Percentiles rank a stretch among this genome's conserved stretches.
Evolutionary conservation across 2,888 invertebrate genomes (phyloP).

Genomic region (Congeria kusceri): DNA sequence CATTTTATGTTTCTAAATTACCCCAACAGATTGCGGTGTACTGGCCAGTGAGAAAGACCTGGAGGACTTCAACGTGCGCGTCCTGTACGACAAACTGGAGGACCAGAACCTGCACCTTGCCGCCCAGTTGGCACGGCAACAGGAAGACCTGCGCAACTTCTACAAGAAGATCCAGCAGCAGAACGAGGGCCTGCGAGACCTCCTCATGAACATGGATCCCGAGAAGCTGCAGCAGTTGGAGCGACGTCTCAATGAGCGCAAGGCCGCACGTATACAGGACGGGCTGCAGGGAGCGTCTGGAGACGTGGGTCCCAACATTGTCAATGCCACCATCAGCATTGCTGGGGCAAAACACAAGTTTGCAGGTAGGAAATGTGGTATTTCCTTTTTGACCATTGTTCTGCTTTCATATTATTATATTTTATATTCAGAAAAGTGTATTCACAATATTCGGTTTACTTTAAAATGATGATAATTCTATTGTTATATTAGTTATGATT

Average conservation of each 20-base stretch:
- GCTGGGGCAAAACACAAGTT: constrained; percentile 69
- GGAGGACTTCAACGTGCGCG: constrained; percentile 83
- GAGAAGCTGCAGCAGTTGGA: constrained; percentile 79
- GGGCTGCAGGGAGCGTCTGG: constrained; percentile 67
- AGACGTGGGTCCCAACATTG: constrained; percentile 67
- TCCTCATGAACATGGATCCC: constrained; percentile 79
- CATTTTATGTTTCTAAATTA: too few relatives aligned
- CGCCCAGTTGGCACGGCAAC: constrained; percentile 82
- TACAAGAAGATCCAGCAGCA: constrained; percentile 80
- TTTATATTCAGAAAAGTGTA: too few relatives aligned
- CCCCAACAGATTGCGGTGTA: constrained; percentile 26
- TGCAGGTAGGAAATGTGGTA: constrained; percentile 61
- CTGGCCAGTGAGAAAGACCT: constrained; percentile 69
- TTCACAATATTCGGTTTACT: too few relatives aligned
- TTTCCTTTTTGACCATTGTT: too few relatives aligned
- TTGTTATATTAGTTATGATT: too few relatives aligned
- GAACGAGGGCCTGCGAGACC: constrained; percentile 79
- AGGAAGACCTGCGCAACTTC: constrained; percentile 81
- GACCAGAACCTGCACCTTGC: constrained; percentile 84
- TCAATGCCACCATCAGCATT: constrained; percentile 69
- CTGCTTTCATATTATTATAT: too few relatives aligned
- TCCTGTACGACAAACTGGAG: constrained; percentile 83
- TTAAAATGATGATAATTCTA: too few relatives aligned
- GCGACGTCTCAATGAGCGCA: constrained; percentile 61
- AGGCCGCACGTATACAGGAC: constrained; percentile 50